Base-by-base conservation (phyloP, 1,140 invertebrate species). In the Globodera ellingtonae region DNA sequence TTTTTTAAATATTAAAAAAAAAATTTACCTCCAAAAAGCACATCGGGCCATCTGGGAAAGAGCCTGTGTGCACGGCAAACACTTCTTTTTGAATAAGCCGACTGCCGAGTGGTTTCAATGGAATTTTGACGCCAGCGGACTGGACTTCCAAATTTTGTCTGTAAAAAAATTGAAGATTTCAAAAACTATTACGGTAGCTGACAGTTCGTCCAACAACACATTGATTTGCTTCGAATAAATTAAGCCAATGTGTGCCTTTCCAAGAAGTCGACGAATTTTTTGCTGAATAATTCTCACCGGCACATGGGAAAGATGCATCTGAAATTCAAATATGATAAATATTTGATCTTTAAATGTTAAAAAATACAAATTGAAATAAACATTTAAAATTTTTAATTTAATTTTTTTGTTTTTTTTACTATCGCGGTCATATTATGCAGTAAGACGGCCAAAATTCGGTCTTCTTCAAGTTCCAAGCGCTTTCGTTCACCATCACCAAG, bases 181-280 rank as follows among this genome's bases (percentile, higher is more conserved):
- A 46, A 62, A 62, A 59, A 50, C 10, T 18, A n/a, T 24, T 91
- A 98, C 96, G 91, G 79, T 77, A 56, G 75, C 59, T 10, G 82
- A 84, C 77, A 99, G 94, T 90, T 97, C 94, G 90, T 99, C 97
- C 6, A 99, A 92, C 7, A 99, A 92, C 89, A 95, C 93, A 90
- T 99, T 98, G 9, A 99, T 94, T 91, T 98, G 95, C 89, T 98
- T 95, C 83, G 96, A 98, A 90, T 98, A 97, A 0, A 96, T 93
- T 15, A 99, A 91, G 9, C 97, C 96, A 86, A 99, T 98, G 88
- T 99, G 98, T 90, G 96, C 98, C 90, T 92, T 46, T 10, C 79
- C 80, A 24, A 81, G 62, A 18, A 82, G 21, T 15, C 81, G 65
- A 15, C 81, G 74, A 72, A 82, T 80, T 78, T 82, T 82, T 72